Evolutionary conservation across 92 coral and sea anemone species (phyloP).

Genomic region (Zoanthus sansibaricus): DNA sequence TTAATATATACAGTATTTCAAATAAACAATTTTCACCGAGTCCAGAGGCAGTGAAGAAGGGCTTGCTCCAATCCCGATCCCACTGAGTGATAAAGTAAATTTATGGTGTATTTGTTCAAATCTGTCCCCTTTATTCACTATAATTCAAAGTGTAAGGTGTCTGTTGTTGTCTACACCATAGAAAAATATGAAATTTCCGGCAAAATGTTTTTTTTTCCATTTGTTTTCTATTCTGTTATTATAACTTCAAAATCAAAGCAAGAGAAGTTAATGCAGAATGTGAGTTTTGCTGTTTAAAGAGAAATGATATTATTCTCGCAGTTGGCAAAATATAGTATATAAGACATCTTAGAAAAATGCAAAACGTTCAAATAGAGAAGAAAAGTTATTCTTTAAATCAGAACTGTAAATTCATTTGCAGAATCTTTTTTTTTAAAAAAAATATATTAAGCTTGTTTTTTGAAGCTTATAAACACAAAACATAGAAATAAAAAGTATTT

Average conservation of each 20-base stretch:
- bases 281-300: not conserved
- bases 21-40: not conserved
- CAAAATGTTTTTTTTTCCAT: too few relatives aligned
- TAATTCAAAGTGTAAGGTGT: not conserved
- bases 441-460: not conserved
- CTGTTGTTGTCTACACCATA: not conserved
- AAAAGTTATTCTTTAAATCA: conserved; percentile 13
- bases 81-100: not conserved
- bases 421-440: not conserved
- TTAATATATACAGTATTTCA: not conserved
- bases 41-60: conserved; percentile 14
- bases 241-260: too few relatives aligned
- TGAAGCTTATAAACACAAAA: too few relatives aligned
- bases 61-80: conserved; percentile 11
- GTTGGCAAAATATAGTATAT: not conserved
- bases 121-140: conserved; percentile 6
- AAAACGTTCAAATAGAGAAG: too few relatives aligned
- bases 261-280: too few relatives aligned
- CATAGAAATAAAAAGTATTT: too few relatives aligned
- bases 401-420: not conserved
- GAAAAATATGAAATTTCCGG: too few relatives aligned
- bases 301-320: not conserved
- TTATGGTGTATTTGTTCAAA: not conserved
- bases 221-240: too few relatives aligned
- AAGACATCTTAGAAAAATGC: not conserved